Evolutionary conservation across 2,113 vertebrate genomes (phyloP), one percentile per base, ranked within the genome.

Genomic region (Psephotus haematonotus): DNA sequence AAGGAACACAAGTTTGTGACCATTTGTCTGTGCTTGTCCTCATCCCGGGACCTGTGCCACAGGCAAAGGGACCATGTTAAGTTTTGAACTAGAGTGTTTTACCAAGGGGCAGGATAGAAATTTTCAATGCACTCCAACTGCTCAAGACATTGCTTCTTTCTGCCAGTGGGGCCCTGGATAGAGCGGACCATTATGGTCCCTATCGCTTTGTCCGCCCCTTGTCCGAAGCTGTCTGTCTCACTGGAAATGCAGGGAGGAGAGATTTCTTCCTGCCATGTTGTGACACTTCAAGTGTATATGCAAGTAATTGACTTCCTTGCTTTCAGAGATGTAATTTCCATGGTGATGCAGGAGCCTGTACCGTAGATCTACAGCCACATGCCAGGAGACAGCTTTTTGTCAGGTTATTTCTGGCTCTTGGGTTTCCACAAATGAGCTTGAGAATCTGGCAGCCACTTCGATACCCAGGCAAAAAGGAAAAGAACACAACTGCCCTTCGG

Each of bases 261-360:
- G 22, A 39, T 85, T 91, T 84, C 5, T 1, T 86, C 62, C 44
- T 49, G 17, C 19, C 33, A 2, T 55, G 6, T 80, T 82, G 50
- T 82, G 79, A 41, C 50, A 85, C 53, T 77, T 93, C 41, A 39
- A 57, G 55, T 31, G 12, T 57, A 57, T 33, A 57, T 57, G 53
- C 19, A 57, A 57, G 8, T 82, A 24, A 13, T 86, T 88, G 4
- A 1, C 82, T 88, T 93, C 31, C 15, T 71, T 65, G 24, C 14
- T 92, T 57, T 35, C 33, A 70, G 39, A 57, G 22, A 78, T 64
- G 60, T 59, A 8, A 94, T 93, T 93, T 82, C 95, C 95, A 86
- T 68, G 74, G 88, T 5, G 5, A 96, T 92, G 82, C 72, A 72
- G 78, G 16, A 88, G 31, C n/a, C 52, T 15, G 1, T 39, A 24